Percentiles rank a stretch among this genome's conserved stretches.
Evolutionary conservation across 2,797 vertebrate species (phyloP).

Genomic region (Heliangelus exortis): DNA sequence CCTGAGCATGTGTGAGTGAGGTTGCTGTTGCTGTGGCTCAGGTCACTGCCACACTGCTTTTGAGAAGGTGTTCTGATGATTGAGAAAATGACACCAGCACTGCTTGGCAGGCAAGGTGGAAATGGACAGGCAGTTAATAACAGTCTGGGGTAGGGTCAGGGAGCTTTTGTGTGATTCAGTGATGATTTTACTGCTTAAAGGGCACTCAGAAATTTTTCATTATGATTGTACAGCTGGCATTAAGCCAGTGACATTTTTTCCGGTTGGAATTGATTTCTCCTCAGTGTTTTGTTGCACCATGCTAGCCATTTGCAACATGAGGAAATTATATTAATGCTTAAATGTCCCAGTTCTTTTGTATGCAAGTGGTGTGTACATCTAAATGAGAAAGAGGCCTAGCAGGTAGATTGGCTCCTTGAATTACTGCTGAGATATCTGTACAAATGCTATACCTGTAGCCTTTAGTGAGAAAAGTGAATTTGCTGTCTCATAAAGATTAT

Average conservation of each 20-base stretch:
- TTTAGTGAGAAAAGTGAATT: neutral
- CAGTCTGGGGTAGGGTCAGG: neutral
- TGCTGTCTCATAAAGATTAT: neutral
- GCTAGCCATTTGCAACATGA: neutral
- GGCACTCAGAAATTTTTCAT: neutral
- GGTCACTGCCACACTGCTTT: neutral
- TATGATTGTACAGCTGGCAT: neutral
- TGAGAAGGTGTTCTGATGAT: neutral
- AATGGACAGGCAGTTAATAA: neutral
- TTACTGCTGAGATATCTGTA: neutral
- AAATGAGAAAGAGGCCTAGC: neutral
- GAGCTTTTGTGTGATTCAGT: neutral
- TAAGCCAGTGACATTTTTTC: constrained; percentile 9
- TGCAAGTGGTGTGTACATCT: neutral
- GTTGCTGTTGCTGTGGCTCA: neutral
- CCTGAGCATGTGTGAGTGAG: neutral
- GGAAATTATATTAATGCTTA: neutral
- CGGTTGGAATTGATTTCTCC: neutral
- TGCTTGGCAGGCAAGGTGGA: neutral
- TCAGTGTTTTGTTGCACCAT: neutral
- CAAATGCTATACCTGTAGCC: neutral
- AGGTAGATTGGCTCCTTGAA: neutral
- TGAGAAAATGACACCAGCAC: neutral
- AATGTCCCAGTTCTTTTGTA: neutral
- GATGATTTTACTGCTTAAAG: neutral